These are phyloP conservation scores for Strix aluco DNA, from an alignment of 2,113 vertebrate species.

Conservation along the genomic window DNA sequence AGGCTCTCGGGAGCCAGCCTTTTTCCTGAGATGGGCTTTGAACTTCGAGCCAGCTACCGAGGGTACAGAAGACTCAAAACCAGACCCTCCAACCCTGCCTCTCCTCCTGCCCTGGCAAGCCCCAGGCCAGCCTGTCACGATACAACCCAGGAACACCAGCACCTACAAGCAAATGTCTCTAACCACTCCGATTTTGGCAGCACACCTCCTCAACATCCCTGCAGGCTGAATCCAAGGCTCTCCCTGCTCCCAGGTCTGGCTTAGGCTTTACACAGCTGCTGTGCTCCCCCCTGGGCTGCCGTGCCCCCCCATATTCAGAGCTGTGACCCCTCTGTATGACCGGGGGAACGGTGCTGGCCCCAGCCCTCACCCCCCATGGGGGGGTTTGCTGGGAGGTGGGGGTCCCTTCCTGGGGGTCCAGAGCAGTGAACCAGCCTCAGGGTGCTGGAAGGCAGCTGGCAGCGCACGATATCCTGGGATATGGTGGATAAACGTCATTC, in stretches of 20 bases:
- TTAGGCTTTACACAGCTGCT: not conserved
- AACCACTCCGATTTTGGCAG: not conserved
- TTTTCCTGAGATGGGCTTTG: not conserved
- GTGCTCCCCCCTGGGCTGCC: not conserved
- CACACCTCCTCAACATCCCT: fast-evolving
- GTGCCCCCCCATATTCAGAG: not conserved
- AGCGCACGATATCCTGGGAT: not conserved
- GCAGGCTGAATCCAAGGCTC: not conserved
- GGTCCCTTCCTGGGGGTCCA: not conserved
- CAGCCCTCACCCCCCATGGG: fast-evolving
- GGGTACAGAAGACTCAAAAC: not conserved
- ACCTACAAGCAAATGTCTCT: fast-evolving
- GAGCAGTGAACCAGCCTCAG: not conserved
- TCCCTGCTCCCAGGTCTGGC: fast-evolving
- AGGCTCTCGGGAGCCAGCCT: not conserved
- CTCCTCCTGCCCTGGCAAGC: not conserved
- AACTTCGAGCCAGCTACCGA: too few species aligned
- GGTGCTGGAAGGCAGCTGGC: not conserved
- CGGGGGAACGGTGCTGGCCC: not conserved
- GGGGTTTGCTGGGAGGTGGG: not conserved
- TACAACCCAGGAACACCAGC: not conserved
- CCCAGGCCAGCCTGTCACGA: not conserved
- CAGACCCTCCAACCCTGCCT: not conserved
- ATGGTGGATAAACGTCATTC: not conserved
- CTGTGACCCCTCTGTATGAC: not conserved